phyloP scores from a whole-genome alignment of 2,888 invertebrate species.

The Celastrina argiolus region DNA sequence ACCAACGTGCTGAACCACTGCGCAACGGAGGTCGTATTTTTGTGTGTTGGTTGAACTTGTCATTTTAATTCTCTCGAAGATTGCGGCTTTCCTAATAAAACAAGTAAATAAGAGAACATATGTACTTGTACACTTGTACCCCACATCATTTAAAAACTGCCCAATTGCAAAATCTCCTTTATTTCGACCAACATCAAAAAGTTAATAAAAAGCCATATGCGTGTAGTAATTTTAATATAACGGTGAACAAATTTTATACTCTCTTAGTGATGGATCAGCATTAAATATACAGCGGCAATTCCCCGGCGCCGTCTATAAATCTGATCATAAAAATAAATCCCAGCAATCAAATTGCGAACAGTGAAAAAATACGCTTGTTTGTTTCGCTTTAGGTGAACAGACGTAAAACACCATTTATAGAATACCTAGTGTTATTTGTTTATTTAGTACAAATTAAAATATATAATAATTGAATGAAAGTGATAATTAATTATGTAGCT shows the following conservation, averaged over 20 bases:
- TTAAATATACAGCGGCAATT: conserved; percentile 47
- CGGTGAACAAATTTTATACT: conserved; percentile 17
- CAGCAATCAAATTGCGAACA: conserved; percentile 71
- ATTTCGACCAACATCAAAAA: background rate
- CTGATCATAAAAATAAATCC: conserved; percentile 75
- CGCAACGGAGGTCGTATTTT: too few relatives aligned
- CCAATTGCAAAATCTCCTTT: background rate
- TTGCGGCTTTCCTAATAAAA: too few relatives aligned
- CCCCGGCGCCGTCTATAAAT: conserved; percentile 68
- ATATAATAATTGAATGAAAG: too few relatives aligned
- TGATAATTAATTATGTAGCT: too few relatives aligned
- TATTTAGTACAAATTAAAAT: too few relatives aligned
- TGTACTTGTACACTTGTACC: too few relatives aligned
- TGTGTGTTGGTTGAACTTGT: too few relatives aligned
- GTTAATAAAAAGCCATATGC: conserved; percentile 2
- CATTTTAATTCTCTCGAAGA: too few relatives aligned
- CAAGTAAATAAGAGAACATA: too few relatives aligned
- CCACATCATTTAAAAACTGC: background rate
- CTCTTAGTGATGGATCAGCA: conserved; percentile 27
- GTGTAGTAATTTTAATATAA: conserved; percentile 9
- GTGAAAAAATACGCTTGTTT: conserved; percentile 70
- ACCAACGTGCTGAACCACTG: too few relatives aligned
- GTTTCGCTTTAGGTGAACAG: conserved; percentile 63
- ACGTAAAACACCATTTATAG: conserved; percentile 50
- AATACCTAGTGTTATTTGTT: too few relatives aligned